Conservation (phyloP, 2,888 invertebrate genomes). For the Dryadula phaetusa region DNA sequence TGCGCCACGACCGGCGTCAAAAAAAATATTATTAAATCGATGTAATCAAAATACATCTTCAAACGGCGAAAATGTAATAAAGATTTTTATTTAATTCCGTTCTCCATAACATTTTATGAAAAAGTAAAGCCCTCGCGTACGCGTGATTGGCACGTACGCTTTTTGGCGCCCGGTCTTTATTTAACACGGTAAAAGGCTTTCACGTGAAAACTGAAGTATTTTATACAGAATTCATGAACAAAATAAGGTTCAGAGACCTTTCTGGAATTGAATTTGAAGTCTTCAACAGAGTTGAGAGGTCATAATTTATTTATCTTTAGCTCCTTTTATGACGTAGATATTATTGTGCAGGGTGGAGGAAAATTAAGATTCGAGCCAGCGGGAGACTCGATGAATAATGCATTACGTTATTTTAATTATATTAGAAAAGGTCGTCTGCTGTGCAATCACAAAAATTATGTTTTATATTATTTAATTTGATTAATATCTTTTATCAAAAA, state of each 20-base stretch:
- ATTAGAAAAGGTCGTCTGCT: constrained; percentile 11
- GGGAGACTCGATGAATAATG: neutral
- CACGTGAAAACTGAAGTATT: constrained; percentile 40
- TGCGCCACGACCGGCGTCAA: too few species aligned
- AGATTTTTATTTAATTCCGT: constrained; percentile 45
- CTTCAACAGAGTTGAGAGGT: constrained; percentile 17
- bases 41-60: neutral
- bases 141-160: constrained; percentile 45
- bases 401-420: constrained; percentile 20
- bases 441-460: neutral
- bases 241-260: constrained; percentile 32
- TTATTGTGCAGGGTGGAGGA: constrained; percentile 1
- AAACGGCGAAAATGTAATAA: constrained; percentile 36
- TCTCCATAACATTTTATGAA: constrained; percentile 44
- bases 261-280: constrained; percentile 34
- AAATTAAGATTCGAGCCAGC: constrained; percentile 1
- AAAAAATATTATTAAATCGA: constrained; percentile 1
- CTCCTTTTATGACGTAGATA: constrained; percentile 23
- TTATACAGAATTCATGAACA: constrained; percentile 35
- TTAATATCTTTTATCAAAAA: neutral
- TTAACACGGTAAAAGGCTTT: constrained; percentile 42
- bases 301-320: constrained; percentile 35
- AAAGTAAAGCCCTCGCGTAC: constrained; percentile 42
- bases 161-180: constrained; percentile 43
- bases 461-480: neutral